Percentiles rank a stretch among this genome's conserved stretches.
These are phyloP conservation scores for Drosophila affinis DNA, from an alignment of 2,888 invertebrate genomes.

Conservation along the genomic window DNA sequence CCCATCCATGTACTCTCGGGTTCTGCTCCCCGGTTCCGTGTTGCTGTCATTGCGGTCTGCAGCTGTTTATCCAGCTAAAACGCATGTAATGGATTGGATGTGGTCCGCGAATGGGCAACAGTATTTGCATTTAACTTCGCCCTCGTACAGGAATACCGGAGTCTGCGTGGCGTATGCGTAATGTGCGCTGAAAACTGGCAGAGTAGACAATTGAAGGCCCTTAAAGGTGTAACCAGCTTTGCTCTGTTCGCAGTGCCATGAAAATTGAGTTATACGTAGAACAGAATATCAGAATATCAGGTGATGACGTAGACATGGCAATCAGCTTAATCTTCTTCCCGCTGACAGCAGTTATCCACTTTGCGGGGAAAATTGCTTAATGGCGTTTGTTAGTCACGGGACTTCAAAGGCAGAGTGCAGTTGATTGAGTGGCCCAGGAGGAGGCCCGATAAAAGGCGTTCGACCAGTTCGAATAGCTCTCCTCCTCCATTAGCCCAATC, in stretches of 20 bases:
- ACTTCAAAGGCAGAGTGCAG: not conserved
- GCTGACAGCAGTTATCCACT: not conserved
- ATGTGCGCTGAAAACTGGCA: not conserved
- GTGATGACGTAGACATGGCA: not conserved
- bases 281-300: not conserved
- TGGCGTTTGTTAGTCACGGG: not conserved
- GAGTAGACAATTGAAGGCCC: too few species aligned
- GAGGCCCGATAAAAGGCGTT: too few species aligned
- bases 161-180: not conserved
- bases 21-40: not conserved
- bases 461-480: not conserved
- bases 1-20: conserved; percentile 1
- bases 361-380: not conserved
- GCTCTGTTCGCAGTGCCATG: not conserved
- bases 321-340: not conserved
- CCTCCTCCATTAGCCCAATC: not conserved
- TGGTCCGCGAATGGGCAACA: conserved; percentile 1
- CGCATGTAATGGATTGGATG: conserved; percentile 61
- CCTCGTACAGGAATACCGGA: not conserved
- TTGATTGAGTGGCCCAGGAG: not conserved
- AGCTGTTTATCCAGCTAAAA: conserved; percentile 66
- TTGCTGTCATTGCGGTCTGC: conserved; percentile 59
- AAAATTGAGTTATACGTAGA: not conserved
- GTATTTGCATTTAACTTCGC: conserved; percentile 5
- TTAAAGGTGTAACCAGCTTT: not conserved